These are phyloP conservation scores for Reinhardtius hippoglossoides DNA, from an alignment of 2,113 vertebrate species.

Conservation along the genomic window DNA sequence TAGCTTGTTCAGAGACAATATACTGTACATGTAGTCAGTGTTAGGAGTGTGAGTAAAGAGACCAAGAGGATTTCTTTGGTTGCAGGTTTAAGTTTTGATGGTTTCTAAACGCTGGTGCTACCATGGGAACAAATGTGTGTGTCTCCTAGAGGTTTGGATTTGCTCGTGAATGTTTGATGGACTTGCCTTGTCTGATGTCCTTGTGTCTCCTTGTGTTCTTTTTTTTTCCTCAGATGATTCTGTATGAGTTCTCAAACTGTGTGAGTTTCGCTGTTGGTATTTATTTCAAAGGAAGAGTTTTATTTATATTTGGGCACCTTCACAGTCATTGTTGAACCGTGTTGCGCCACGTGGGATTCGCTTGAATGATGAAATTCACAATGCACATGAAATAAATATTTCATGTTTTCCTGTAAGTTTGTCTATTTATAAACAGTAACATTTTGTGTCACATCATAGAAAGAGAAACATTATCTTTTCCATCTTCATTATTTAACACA, in stretches of 20 bases:
- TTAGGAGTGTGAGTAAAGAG: too few relatives aligned
- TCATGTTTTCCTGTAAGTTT: not conserved
- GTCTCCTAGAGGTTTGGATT: too few relatives aligned
- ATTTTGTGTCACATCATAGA: too few relatives aligned
- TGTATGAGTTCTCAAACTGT: slow-evolving; percentile 2
- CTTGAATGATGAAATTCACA: slow-evolving; percentile 1
- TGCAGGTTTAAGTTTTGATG: too few relatives aligned
- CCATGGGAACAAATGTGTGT: not conserved
- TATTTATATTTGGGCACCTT: slow-evolving; percentile 56
- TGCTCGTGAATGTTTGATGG: not conserved
- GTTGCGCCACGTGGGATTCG: not conserved
- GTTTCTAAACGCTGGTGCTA: too few relatives aligned
- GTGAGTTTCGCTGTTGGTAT: slow-evolving; percentile 43
- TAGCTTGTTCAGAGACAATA: too few relatives aligned
- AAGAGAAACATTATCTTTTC: too few relatives aligned
- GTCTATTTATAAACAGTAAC: not conserved
- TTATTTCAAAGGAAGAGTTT: slow-evolving; percentile 53
- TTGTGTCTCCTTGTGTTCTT: not conserved
- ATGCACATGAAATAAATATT: slow-evolving; percentile 33
- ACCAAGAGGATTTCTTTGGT: too few relatives aligned
- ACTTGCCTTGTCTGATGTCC: slow-evolving; percentile 3
- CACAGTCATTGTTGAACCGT: not conserved
- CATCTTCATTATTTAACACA: too few relatives aligned
- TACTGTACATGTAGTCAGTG: too few relatives aligned
- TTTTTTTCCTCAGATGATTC: not conserved